These are phyloP conservation scores for Lysandra coridon DNA, from an alignment of 2,888 invertebrate genomes.

Conservation along the genomic window DNA sequence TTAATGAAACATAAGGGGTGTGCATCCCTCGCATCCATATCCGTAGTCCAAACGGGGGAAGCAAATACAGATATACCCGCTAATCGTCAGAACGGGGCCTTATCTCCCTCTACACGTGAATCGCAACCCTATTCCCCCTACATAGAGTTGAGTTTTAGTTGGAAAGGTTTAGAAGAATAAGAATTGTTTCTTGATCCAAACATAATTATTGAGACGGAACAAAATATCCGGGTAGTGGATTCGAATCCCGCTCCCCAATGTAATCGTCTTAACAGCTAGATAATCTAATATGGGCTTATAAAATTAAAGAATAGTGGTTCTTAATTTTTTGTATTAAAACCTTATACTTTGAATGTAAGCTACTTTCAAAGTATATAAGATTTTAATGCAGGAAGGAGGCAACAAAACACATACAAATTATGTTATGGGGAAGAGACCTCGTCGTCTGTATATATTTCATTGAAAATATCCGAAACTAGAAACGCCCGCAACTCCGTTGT, in stretches of 20 bases:
- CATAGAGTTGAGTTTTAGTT: background rate
- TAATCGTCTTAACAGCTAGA: conserved; percentile 5
- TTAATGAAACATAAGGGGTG: conserved; percentile 80
- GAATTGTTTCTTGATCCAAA: conserved; percentile 25
- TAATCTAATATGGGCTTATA: background rate
- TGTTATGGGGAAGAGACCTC: background rate
- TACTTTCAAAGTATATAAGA: too few species aligned
- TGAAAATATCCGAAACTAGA: too few species aligned
- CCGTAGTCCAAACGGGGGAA: conserved; percentile 56
- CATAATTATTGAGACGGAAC: conserved; percentile 18
- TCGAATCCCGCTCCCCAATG: background rate
- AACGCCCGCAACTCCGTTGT: too few species aligned
- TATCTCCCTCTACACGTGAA: conserved; percentile 30
- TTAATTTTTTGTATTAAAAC: background rate
- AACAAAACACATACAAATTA: too few species aligned
- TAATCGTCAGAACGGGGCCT: conserved; percentile 54
- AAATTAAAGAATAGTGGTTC: background rate
- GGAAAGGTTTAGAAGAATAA: background rate
- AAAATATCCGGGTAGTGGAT: background rate
- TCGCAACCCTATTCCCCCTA: background rate
- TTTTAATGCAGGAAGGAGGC: background rate
- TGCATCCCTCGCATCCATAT: conserved; percentile 61
- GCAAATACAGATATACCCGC: conserved; percentile 59
- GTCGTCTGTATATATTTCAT: too few species aligned
- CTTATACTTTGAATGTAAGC: background rate